These are phyloP conservation scores for Asbolus verrucosus DNA, from an alignment of 1,140 invertebrate species.

Conservation along the genomic window DNA sequence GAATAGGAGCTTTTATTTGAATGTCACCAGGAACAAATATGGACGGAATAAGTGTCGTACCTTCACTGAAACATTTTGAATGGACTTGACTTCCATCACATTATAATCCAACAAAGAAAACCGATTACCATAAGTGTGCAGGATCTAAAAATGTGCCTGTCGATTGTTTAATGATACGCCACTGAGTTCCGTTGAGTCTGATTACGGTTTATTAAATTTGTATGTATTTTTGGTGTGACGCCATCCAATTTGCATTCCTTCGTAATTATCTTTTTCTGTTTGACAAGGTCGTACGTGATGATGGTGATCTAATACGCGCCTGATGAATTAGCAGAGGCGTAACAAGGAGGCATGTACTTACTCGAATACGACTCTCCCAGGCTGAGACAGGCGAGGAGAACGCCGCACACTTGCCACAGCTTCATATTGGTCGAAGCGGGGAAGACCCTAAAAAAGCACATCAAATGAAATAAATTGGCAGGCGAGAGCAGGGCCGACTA, in stretches of 20 bases:
- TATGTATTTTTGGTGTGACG: background rate
- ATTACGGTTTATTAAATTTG: no score
- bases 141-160: no score
- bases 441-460: conserved; percentile 1
- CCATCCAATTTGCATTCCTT: background rate
- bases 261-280: background rate
- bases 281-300: background rate
- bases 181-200: no score
- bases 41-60: no score
- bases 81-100: no score
- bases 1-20: no score
- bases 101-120: no score
- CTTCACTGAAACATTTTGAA: no score
- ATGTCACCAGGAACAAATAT: no score
- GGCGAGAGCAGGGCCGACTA: no score
- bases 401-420: conserved; percentile 2
- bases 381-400: background rate
- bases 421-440: conserved; percentile 26
- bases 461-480: conserved; percentile 2
- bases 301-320: background rate
- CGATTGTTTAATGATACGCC: no score
- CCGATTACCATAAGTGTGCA: no score
- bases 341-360: conserved; percentile 20
- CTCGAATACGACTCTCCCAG: conserved; percentile 39
- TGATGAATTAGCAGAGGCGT: background rate